Evolutionary conservation across 2,113 vertebrate species (phyloP).

Genomic region (Phrynosoma blainvillii): DNA sequence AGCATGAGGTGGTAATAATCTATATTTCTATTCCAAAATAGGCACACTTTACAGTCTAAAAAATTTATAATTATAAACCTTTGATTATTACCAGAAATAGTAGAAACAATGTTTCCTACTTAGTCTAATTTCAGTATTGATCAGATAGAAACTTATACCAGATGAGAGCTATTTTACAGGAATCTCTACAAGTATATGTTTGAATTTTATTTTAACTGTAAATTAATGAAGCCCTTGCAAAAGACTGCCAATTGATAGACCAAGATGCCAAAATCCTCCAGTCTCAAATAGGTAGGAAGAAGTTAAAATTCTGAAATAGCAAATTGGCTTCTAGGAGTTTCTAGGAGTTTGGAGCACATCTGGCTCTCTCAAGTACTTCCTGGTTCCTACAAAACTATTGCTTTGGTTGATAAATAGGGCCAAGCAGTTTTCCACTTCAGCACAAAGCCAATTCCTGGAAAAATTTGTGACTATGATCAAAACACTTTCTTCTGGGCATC

Average conservation of each 20-base stretch:
- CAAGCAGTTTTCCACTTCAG: background rate
- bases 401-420: background rate
- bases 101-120: constrained; percentile 33
- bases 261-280: background rate
- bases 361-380: background rate
- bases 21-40: constrained; percentile 45
- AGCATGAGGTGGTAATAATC: constrained; percentile 46
- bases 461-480: background rate
- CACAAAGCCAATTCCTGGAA: constrained; percentile 1
- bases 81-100: constrained; percentile 41
- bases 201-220: constrained; percentile 32
- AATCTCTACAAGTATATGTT: constrained; percentile 25
- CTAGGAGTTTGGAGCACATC: background rate
- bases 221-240: constrained; percentile 26
- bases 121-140: constrained; percentile 35
- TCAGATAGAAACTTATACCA: background rate
- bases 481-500: constrained; percentile 4
- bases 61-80: constrained; percentile 43
- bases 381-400: background rate
- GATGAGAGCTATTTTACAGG: constrained; percentile 18
- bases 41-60: constrained; percentile 28
- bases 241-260: constrained; percentile 9
- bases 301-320: background rate
- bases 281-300: constrained; percentile 8
- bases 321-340: background rate